A percentile compares a stretch with the other conserved stretches of the same genome.
These are phyloP conservation scores for Rhingia rostrata DNA, from an alignment of 2,888 invertebrate genomes.

Conservation along the genomic window DNA sequence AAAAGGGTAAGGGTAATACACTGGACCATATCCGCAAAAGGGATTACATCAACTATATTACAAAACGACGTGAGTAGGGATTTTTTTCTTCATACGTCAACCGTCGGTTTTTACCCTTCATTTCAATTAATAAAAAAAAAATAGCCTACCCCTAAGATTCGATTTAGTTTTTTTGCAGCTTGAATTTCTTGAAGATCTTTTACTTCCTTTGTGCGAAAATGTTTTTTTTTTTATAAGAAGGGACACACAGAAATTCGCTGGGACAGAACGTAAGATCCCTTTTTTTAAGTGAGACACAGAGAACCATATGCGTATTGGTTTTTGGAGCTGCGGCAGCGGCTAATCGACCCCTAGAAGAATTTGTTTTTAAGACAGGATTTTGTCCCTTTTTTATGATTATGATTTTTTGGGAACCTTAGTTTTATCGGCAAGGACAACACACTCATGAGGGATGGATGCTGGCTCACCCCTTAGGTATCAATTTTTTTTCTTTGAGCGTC, in stretches of 20 bases:
- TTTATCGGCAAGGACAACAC: slow-evolving; percentile 46
- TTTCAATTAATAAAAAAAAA: slow-evolving; percentile 73
- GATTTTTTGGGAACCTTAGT: slow-evolving; percentile 55
- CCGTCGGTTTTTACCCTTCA: slow-evolving; percentile 69
- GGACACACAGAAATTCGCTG: slow-evolving; percentile 28
- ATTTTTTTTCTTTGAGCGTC: slow-evolving; percentile 25
- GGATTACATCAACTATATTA: slow-evolving; percentile 53
- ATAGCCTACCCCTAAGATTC: slow-evolving; percentile 61
- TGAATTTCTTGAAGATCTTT: slow-evolving; percentile 72
- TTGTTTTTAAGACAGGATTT: slow-evolving; percentile 67
- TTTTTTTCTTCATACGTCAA: slow-evolving; percentile 64
- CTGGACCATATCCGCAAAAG: slow-evolving; percentile 58
- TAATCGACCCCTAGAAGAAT: slow-evolving; percentile 67
- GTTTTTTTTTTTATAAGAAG: slow-evolving; percentile 56
- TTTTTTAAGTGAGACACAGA: slow-evolving; percentile 36
- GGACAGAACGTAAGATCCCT: slow-evolving; percentile 46
- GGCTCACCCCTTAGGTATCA: slow-evolving; percentile 70
- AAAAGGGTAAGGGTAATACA: slow-evolving; percentile 68
- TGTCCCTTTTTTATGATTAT: slow-evolving; percentile 74
- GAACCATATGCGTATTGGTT: slow-evolving; percentile 66
- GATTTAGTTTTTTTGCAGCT: slow-evolving; percentile 61
- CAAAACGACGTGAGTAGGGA: slow-evolving; percentile 38
- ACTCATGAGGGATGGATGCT: slow-evolving; percentile 53
- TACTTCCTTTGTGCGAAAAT: slow-evolving; percentile 72
- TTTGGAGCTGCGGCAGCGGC: slow-evolving; percentile 72